Base-by-base conservation (phyloP, 1,140 invertebrate species). In the Pseudomyrmex gracilis region DNA sequence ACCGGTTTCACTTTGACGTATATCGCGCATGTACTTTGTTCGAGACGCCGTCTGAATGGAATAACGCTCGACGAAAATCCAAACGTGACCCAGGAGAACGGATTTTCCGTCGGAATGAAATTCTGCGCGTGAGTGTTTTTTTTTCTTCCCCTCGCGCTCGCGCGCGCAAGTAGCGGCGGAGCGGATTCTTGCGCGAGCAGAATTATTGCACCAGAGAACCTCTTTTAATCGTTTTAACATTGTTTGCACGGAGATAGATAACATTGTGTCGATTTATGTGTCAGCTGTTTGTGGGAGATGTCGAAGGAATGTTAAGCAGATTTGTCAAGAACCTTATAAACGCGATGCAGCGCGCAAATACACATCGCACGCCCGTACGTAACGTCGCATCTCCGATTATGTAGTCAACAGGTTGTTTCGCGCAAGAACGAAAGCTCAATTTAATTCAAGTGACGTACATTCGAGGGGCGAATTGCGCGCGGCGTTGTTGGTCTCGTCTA, bases 341-440 rank as follows among this genome's bases (percentile, higher is more conserved):
- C 9, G 34, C 55, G 34, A 24, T 63, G 24, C 24, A 34, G 78
- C 61, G 57, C 74, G 71, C 78, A 74, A 82, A 80, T 61, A 80
- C 34, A 73, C 64, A 57, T 66, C 34, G 49, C 63, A 15, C 66
- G 9, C 13, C n/a, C 53, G 43, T 20, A 43, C 53, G 43, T 20
- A 43, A 51, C 63, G 73, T 22, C 49, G 22, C 45, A 17, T 47
- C 34, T 45, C 66, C 71, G 82, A 87, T 87, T 87, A 77, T 66
- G 64, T 67, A 83, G 66, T 74, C 84, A 76, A 82, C 76, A 66
- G 70, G 74, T 85, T 85, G 83, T 63, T 61, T 57, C 82, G 51
- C 34, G 49, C 47, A 82, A 82, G 78, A 63, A 61, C 34, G 76
- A 83, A 74, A 45, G n/a, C 73, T 77, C 60, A 49, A 34, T 66